A percentile compares a stretch with the other conserved stretches of the same genome.
Conservation (phyloP, 2,113 vertebrate genomes). For the Nansenia antarctica region DNA sequence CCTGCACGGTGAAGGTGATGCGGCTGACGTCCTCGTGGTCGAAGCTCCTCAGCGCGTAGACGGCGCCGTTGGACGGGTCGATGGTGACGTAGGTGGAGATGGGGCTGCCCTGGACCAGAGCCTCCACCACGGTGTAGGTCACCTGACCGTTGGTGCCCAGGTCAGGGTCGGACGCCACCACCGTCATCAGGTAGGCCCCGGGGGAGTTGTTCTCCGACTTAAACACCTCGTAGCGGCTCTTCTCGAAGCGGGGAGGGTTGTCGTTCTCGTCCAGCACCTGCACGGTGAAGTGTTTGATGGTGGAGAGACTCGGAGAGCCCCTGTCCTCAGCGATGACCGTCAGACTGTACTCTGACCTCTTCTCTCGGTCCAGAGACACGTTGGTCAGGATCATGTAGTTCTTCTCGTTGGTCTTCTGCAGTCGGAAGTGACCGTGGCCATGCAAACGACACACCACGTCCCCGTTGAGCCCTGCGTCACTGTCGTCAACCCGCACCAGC, state of each 20-base stretch:
- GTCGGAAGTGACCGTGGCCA: slow-evolving; percentile 93
- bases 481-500: slow-evolving; percentile 91
- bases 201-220: slow-evolving; percentile 96
- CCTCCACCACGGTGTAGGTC: slow-evolving; percentile 90
- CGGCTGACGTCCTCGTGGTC: slow-evolving; percentile 93
- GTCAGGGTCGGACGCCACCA: slow-evolving; percentile 91
- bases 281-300: slow-evolving; percentile 94
- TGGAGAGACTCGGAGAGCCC: slow-evolving; percentile 90
- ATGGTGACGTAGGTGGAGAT: slow-evolving; percentile 94
- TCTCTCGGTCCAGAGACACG: slow-evolving; percentile 90
- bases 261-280: slow-evolving; percentile 95
- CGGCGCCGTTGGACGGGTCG: slow-evolving; percentile 91
- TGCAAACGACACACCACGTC: slow-evolving; percentile 90
- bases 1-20: slow-evolving; percentile 88
- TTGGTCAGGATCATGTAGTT: slow-evolving; percentile 98
- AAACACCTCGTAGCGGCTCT: slow-evolving; percentile 90
- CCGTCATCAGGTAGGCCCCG: slow-evolving; percentile 89
- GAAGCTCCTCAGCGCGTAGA: slow-evolving; percentile 92
- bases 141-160: slow-evolving; percentile 93
- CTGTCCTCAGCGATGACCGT: slow-evolving; percentile 94
- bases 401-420: slow-evolving; percentile 94
- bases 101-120: slow-evolving; percentile 80
- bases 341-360: slow-evolving; percentile 93
- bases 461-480: slow-evolving; percentile 89
- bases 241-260: slow-evolving; percentile 93